Percentiles rank a stretch among this genome's conserved stretches.
These are phyloP conservation scores for Lepidothrix coronata DNA, from an alignment of 2,113 vertebrate genomes.

Conservation along the genomic window DNA sequence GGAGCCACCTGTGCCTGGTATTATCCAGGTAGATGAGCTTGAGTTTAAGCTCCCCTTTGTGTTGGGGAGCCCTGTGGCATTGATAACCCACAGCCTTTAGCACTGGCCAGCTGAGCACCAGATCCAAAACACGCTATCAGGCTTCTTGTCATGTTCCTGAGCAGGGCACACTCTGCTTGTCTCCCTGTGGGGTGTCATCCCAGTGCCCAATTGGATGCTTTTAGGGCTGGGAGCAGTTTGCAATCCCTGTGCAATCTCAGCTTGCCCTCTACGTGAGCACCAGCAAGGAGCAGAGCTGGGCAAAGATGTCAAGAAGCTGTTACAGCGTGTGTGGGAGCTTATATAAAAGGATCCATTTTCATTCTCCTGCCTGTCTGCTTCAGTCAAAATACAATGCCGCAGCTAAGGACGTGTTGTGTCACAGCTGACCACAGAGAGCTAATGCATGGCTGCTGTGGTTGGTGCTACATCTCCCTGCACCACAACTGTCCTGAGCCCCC, in stretches of 20 bases:
- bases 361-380: conserved; percentile 41
- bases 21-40: neutral
- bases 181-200: neutral
- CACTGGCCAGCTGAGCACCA: neutral
- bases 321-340: neutral
- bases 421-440: neutral
- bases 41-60: neutral
- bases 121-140: neutral
- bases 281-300: neutral
- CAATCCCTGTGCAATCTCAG: neutral
- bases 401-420: neutral
- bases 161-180: fast-evolving
- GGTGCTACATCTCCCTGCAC: neutral
- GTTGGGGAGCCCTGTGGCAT: neutral
- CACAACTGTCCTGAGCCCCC: neutral
- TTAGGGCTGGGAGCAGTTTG: neutral
- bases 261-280: fast-evolving
- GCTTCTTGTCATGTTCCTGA: fast-evolving
- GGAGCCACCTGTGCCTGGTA: neutral
- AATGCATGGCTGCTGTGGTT: neutral
- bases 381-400: neutral
- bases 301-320: conserved; percentile 10
- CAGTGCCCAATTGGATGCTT: fast-evolving
- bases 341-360: conserved; percentile 42
- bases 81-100: neutral